phyloP scores from a whole-genome alignment of 2,888 invertebrate species.

The Hermodice carunculata region DNA sequence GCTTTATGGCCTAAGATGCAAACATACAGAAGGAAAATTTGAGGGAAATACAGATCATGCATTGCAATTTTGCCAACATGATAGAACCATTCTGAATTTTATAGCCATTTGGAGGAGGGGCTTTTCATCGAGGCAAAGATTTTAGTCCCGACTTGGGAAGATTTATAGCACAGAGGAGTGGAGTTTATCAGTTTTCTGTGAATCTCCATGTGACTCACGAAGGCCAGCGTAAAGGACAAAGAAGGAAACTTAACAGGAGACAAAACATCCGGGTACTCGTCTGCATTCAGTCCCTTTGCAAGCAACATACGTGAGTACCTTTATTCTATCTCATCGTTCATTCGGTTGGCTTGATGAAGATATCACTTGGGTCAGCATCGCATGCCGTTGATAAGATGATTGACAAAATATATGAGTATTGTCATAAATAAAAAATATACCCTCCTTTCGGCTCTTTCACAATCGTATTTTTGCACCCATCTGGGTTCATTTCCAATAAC shows the following conservation, averaged over 20 bases:
- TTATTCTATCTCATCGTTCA: too few relatives aligned
- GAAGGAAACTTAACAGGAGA: conserved; percentile 39
- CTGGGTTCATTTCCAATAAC: too few relatives aligned
- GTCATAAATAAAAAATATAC: too few relatives aligned
- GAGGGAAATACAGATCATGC: too few relatives aligned
- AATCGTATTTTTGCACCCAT: too few relatives aligned
- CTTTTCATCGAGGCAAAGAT: conserved; percentile 55
- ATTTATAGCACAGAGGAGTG: conserved; percentile 56
- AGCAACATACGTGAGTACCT: conserved; percentile 58
- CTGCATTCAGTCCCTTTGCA: conserved; percentile 60
- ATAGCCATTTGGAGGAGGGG: conserved; percentile 61
- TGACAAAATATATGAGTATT: too few relatives aligned
- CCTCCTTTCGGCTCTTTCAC: too few relatives aligned
- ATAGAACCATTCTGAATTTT: not conserved
- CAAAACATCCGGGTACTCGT: conserved; percentile 54
- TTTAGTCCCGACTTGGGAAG: conserved; percentile 56
- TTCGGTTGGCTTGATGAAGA: too few relatives aligned
- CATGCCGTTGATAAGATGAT: too few relatives aligned
- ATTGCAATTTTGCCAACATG: not conserved
- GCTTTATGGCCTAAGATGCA: too few relatives aligned
- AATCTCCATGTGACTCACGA: conserved; percentile 57
- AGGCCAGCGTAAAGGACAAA: conserved; percentile 24
- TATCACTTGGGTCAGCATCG: too few relatives aligned
- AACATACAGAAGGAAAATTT: too few relatives aligned
- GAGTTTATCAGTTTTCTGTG: conserved; percentile 60